These are phyloP conservation scores for Rhagium mordax DNA, from an alignment of 2,888 invertebrate genomes.

Conservation along the genomic window DNA sequence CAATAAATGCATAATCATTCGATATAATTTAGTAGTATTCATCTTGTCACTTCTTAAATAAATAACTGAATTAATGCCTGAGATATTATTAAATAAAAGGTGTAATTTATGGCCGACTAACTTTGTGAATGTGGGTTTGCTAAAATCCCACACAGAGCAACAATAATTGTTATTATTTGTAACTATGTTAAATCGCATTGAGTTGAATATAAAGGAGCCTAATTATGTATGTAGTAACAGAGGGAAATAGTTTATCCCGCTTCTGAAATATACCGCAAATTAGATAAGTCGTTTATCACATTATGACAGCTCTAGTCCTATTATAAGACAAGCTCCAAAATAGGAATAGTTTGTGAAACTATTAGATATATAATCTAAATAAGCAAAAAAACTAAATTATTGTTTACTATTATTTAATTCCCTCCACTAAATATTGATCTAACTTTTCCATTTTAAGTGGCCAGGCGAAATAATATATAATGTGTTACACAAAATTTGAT, in stretches of 20 bases:
- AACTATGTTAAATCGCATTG: slow-evolving; percentile 19
- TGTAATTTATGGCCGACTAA: slow-evolving; percentile 23
- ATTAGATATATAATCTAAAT: background rate
- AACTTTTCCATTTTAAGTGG: too few relatives aligned
- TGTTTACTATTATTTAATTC: too few relatives aligned
- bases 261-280: slow-evolving; percentile 23
- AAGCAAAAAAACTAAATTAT: background rate
- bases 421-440: too few relatives aligned
- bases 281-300: background rate
- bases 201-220: slow-evolving; percentile 17
- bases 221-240: slow-evolving; percentile 23
- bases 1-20: slow-evolving; percentile 43
- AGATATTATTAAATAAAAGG: slow-evolving; percentile 28
- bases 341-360: background rate
- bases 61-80: slow-evolving; percentile 27
- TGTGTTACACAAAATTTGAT: too few relatives aligned
- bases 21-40: slow-evolving; percentile 38
- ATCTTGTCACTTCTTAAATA: slow-evolving; percentile 36
- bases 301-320: background rate
- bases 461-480: too few relatives aligned
- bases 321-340: background rate
- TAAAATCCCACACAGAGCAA: slow-evolving; percentile 17
- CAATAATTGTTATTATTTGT: slow-evolving; percentile 27
- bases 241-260: slow-evolving; percentile 20
- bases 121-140: slow-evolving; percentile 25